phyloP scores from a whole-genome alignment of 2,113 vertebrate species.

The Antechinus stuartii region DNA sequence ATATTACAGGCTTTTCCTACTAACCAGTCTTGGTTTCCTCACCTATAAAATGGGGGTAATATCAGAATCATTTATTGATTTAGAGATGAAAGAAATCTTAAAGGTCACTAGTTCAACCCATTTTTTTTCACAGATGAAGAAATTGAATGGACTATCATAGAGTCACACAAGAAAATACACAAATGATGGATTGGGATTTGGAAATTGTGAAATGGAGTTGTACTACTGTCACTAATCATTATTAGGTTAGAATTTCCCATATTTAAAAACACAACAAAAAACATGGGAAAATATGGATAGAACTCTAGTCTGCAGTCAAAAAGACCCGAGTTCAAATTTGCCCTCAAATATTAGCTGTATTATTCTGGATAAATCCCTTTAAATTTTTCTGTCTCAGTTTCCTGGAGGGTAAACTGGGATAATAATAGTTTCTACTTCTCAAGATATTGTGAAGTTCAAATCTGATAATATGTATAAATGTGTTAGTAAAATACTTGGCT shows the following conservation, averaged over 20 bases:
- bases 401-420: conserved; percentile 10
- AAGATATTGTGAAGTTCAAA: background rate
- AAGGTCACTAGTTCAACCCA: background rate
- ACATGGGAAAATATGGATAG: background rate
- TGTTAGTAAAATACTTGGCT: background rate
- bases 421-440: background rate
- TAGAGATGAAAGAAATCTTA: background rate
- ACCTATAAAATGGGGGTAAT: background rate
- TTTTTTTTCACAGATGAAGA: no score
- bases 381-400: background rate
- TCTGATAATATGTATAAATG: background rate
- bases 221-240: background rate
- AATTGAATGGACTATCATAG: background rate
- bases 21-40: background rate
- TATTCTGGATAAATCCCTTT: background rate
- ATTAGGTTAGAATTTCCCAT: background rate
- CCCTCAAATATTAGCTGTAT: background rate
- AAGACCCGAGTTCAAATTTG: background rate
- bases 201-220: background rate
- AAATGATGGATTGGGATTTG: background rate
- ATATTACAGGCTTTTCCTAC: background rate
- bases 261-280: background rate
- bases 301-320: background rate
- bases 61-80: background rate
- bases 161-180: background rate